Evolutionary conservation across 2,113 vertebrate species (phyloP).

Genomic region (Neolamprologus ventralis): DNA sequence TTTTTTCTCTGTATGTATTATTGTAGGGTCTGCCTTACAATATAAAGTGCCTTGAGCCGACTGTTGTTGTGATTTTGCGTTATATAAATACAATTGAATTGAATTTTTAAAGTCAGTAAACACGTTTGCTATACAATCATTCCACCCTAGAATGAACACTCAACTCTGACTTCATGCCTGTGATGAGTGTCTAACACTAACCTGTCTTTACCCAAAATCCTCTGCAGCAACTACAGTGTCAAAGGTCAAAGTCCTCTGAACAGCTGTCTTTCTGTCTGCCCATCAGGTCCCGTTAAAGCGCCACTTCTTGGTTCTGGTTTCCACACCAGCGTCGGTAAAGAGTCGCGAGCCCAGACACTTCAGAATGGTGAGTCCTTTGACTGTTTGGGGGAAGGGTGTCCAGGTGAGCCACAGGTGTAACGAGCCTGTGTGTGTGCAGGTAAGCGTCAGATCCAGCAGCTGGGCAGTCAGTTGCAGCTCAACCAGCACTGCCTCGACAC

Average conservation of each 20-base stretch:
- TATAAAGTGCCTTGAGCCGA: background rate
- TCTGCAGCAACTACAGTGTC: background rate
- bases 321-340: constrained; percentile 90
- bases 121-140: background rate
- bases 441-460: constrained; percentile 89
- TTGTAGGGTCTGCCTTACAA: background rate
- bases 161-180: background rate
- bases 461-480: constrained; percentile 92
- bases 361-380: constrained; percentile 83
- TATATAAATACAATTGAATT: background rate
- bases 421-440: constrained; percentile 59
- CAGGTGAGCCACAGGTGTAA: background rate
- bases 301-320: constrained; percentile 86
- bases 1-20: background rate
- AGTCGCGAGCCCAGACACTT: constrained; percentile 90
- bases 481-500: constrained; percentile 97
- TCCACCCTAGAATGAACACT: background rate
- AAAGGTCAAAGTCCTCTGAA: background rate
- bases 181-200: background rate
- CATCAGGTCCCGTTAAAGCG: constrained; percentile 83
- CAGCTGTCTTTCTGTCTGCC: background rate
- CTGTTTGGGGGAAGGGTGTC: background rate
- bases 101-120: background rate
- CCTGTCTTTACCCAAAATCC: background rate
- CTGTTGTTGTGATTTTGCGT: background rate